A percentile compares a stretch with the other conserved stretches of the same genome.
These are phyloP conservation scores for Oopsacas minuta DNA, from an alignment of 37 sponge, comb jelly and placozoan genomes.

Conservation along the genomic window DNA sequence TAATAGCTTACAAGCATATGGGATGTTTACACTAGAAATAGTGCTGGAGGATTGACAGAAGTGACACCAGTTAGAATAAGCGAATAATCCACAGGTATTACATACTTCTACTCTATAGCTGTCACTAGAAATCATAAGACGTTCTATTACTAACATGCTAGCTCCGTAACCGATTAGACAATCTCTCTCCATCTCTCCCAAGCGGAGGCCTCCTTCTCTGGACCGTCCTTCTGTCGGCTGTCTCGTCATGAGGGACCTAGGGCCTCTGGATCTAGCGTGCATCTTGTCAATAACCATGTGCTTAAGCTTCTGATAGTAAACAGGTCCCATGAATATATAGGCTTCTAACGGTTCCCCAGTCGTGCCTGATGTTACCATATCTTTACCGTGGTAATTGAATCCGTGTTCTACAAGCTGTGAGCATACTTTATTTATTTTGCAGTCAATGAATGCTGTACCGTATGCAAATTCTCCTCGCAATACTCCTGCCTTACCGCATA, in stretches of 20 bases:
- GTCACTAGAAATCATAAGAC: conserved; percentile 95
- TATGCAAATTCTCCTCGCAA: conserved; percentile 80
- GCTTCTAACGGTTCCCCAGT: conserved; percentile 86
- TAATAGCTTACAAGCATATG: conserved; percentile 95
- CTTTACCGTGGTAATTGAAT: conserved; percentile 94
- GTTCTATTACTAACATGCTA: conserved; percentile 88
- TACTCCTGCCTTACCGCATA: conserved; percentile 87
- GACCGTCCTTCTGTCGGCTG: conserved; percentile 99
- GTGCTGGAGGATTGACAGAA: conserved; percentile 72
- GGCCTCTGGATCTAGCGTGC: conserved; percentile 93
- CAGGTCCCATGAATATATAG: conserved; percentile 92
- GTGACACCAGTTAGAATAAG: conserved; percentile 93
- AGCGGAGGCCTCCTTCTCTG: conserved; percentile 86
- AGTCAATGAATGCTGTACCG: conserved; percentile 89
- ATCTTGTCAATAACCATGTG: conserved; percentile 99
- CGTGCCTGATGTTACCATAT: conserved; percentile 86
- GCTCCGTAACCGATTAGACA: conserved; percentile 96
- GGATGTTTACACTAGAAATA: conserved; percentile 81
- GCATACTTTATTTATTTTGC: conserved; percentile 60
- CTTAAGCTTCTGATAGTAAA: conserved; percentile 99
- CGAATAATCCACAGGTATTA: conserved; percentile 81
- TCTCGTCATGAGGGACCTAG: conserved; percentile 82
- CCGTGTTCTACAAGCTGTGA: conserved; percentile 63
- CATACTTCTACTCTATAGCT: conserved; percentile 93
- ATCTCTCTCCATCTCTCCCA: conserved; percentile 99